Evolutionary conservation across 2,797 vertebrate genomes (phyloP).

Genomic region (Sebastes melanostomus): DNA sequence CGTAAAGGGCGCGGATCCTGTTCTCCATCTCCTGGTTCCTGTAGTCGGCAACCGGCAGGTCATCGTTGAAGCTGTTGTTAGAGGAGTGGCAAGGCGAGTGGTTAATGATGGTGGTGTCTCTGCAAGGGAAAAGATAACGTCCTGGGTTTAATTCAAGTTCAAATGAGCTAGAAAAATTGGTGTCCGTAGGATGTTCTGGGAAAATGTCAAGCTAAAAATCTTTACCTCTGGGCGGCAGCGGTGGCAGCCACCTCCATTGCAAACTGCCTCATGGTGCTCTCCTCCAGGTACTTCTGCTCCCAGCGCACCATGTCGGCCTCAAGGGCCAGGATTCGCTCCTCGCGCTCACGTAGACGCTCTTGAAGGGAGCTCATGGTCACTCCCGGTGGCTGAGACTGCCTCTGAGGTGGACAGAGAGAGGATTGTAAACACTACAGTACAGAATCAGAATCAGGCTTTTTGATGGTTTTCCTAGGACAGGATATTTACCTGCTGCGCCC

Average conservation of each 20-base stretch:
- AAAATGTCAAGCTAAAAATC: neutral
- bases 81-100: constrained; percentile 95
- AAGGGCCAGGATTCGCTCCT: constrained; percentile 94
- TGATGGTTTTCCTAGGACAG: neutral
- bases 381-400: constrained; percentile 69
- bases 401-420: constrained; percentile 53
- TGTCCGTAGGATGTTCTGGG: rapidly evolving
- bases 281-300: constrained; percentile 98
- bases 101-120: constrained; percentile 92
- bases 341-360: constrained; percentile 92
- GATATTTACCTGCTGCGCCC: constrained; percentile 90
- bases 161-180: neutral
- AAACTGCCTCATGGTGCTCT: constrained; percentile 98
- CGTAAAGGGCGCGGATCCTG: constrained; percentile 93
- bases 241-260: constrained; percentile 98
- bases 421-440: neutral
- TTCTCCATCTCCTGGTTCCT: constrained; percentile 96
- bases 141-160: neutral
- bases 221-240: constrained; percentile 90
- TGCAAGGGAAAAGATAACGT: constrained; percentile 31
- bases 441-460: neutral
- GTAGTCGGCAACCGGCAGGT: constrained; percentile 87
- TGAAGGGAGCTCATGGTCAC: constrained; percentile 81
- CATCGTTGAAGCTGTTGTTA: constrained; percentile 94
- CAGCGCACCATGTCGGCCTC: constrained; percentile 98